Conservation (phyloP, 2,113 vertebrate species). For the Ceyx cyanopectus region DNA sequence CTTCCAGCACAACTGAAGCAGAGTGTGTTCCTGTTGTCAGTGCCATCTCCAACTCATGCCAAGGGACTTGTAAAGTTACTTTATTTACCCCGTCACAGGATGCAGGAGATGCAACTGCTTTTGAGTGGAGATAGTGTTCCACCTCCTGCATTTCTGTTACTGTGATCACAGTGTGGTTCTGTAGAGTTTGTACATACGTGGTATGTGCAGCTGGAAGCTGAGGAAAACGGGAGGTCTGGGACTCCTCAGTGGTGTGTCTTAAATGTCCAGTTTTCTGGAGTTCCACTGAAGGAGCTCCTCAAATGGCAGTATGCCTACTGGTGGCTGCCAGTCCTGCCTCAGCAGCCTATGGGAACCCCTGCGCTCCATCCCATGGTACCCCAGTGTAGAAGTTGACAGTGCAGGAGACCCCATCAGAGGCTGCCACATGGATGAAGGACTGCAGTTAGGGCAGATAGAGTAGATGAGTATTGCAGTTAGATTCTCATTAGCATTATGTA, state of each 20-base stretch:
- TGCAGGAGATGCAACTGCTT: background rate
- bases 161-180: background rate
- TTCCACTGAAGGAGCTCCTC: background rate
- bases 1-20: background rate
- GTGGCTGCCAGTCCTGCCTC: background rate
- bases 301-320: background rate
- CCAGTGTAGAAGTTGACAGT: background rate
- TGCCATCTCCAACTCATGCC: background rate
- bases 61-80: background rate
- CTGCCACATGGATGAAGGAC: background rate
- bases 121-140: background rate
- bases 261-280: background rate
- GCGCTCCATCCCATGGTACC: fast-evolving
- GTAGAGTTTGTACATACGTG: background rate
- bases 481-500: background rate
- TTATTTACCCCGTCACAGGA: background rate
- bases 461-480: background rate
- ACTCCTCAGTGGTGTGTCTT: background rate
- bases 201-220: background rate
- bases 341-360: fast-evolving
- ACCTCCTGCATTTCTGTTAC: background rate
- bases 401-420: background rate
- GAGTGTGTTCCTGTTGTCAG: background rate
- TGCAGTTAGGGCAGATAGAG: background rate
- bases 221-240: background rate